Percentiles rank a stretch among this genome's conserved stretches.
Conservation (phyloP, 2,888 invertebrate species). For the Cryptocheilus praepositus region DNA sequence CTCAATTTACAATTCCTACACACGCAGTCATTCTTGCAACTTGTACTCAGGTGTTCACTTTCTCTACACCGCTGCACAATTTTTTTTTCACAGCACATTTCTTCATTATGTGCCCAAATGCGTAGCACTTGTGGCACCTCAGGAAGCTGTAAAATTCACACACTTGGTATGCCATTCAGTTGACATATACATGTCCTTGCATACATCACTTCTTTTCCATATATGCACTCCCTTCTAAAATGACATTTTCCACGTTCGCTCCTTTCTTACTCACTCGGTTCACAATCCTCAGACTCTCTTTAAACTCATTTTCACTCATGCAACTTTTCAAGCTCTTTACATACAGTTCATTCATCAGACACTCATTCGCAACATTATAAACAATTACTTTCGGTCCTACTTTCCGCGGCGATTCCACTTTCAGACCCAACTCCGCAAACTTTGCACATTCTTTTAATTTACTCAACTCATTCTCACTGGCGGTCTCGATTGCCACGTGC, state of each 20-base stretch:
- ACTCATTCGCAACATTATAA: constrained; percentile 11
- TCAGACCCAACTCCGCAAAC: constrained; percentile 5
- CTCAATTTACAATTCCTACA: constrained; percentile 25
- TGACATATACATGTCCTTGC: neutral
- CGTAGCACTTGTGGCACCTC: constrained; percentile 17
- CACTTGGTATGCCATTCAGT: constrained; percentile 10
- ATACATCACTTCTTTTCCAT: constrained; percentile 7
- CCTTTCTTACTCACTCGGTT: neutral
- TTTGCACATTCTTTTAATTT: constrained; percentile 6
- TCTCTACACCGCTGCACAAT: constrained; percentile 22
- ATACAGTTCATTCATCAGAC: neutral
- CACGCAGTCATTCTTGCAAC: constrained; percentile 1
- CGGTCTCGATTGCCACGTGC: constrained; percentile 12
- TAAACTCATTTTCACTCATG: neutral
- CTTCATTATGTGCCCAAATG: constrained; percentile 5
- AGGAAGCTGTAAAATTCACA: constrained; percentile 7
- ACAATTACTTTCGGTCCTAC: constrained; percentile 8
- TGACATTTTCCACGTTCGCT: neutral
- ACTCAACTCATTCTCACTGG: neutral
- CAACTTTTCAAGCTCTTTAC: neutral
- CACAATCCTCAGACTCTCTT: neutral
- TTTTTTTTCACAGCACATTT: constrained; percentile 17
- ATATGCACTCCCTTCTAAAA: neutral
- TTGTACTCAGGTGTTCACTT: constrained; percentile 13
- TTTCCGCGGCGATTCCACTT: constrained; percentile 1